phyloP scores from a whole-genome alignment of 2,113 vertebrate species.

The Rhynchomys soricoides region DNA sequence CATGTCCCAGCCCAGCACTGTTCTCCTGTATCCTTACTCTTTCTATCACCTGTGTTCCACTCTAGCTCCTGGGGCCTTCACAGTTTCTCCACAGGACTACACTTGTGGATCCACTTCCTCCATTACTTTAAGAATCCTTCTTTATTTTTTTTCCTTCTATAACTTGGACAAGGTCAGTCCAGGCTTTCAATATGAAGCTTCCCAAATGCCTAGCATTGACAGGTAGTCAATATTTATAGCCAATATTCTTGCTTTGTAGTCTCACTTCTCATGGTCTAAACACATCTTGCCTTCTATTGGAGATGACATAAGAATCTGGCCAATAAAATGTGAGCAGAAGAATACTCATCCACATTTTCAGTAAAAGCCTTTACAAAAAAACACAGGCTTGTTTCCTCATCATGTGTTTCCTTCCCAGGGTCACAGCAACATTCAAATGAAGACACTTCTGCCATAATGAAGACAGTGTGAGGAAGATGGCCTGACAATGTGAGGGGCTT shows the following conservation, averaged over 20 bases:
- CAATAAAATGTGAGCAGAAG: neutral
- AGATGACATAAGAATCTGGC: neutral
- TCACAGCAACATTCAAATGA: neutral
- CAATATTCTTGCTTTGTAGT: neutral
- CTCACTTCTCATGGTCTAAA: neutral
- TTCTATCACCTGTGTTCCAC: neutral
- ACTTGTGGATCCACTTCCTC: neutral
- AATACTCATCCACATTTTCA: neutral
- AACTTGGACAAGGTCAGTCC: neutral
- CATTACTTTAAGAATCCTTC: neutral
- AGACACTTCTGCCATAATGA: neutral
- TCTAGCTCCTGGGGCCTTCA: neutral
- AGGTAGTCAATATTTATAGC: neutral
- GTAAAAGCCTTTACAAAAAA: neutral
- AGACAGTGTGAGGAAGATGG: too few relatives aligned
- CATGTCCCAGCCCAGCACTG: accelerated
- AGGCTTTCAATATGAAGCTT: neutral
- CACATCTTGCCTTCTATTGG: accelerated
- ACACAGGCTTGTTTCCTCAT: neutral
- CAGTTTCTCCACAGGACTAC: neutral
- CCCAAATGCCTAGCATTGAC: too few relatives aligned
- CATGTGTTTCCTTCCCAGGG: neutral
- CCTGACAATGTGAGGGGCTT: accelerated
- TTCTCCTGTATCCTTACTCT: accelerated
- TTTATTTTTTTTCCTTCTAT: too few relatives aligned